These are phyloP conservation scores for Drosophila pseudoananassae DNA, from an alignment of 1,140 invertebrate species.

Conservation along the genomic window DNA sequence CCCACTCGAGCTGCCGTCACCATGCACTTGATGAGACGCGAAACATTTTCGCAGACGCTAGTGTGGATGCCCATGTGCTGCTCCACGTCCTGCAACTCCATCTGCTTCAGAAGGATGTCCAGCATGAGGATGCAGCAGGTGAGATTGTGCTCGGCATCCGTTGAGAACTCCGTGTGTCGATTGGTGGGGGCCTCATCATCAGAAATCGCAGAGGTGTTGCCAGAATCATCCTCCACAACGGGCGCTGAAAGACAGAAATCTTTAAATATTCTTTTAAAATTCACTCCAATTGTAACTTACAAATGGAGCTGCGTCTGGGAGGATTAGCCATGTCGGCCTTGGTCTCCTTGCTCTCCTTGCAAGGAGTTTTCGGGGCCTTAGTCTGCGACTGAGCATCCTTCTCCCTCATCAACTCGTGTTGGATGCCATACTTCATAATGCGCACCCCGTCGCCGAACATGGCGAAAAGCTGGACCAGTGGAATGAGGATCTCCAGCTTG, in stretches of 20 bases:
- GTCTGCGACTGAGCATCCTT: slow-evolving; percentile 76
- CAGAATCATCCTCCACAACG: slow-evolving; percentile 88
- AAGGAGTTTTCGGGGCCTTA: slow-evolving; percentile 83
- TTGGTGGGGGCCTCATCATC: slow-evolving; percentile 88
- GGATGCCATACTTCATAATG: slow-evolving; percentile 86
- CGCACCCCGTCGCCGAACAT: slow-evolving; percentile 94
- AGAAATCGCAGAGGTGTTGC: slow-evolving; percentile 89
- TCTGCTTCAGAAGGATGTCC: slow-evolving; percentile 97
- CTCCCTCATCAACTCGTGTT: slow-evolving; percentile 84
- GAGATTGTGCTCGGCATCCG: slow-evolving; percentile 90
- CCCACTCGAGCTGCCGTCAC: slow-evolving; percentile 88
- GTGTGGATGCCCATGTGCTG: slow-evolving; percentile 92
- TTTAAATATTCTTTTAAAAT: background rate
- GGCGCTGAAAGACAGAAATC: slow-evolving; percentile 78
- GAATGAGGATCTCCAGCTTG: slow-evolving; percentile 94
- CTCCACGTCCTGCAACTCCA: slow-evolving; percentile 97
- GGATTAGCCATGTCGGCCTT: slow-evolving; percentile 75
- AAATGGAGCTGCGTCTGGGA: slow-evolving; percentile 85
- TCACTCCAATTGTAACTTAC: slow-evolving; percentile 76
- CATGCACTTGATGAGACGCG: slow-evolving; percentile 92
- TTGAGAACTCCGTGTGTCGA: slow-evolving; percentile 87
- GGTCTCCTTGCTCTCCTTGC: slow-evolving; percentile 80
- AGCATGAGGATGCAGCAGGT: slow-evolving; percentile 98
- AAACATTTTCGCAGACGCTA: slow-evolving; percentile 90
- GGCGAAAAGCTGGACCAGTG: slow-evolving; percentile 92